Base-by-base conservation (phyloP, 2,113 vertebrate genomes). In the Pelobates fuscus region DNA sequence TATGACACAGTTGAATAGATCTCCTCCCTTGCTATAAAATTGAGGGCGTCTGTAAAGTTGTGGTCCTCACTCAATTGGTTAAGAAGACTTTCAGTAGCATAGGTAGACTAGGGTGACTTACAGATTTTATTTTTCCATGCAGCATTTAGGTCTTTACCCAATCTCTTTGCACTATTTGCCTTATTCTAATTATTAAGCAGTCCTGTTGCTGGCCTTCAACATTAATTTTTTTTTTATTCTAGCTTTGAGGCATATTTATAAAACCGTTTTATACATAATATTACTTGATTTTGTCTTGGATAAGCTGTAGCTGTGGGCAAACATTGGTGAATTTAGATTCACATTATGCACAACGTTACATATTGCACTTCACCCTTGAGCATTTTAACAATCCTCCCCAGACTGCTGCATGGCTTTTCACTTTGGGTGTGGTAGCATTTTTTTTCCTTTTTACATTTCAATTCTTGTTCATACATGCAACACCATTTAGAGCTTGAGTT, bases 381-480 rank as follows among this genome's bases (percentile, higher is more conserved):
- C 49, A 37, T 21, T 46, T 61, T 30, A 27, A 62, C 43, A 7
- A 14, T 6, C 60, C 60, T 21, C 32, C 5, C 14, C n/a, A 43
- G 27, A 24, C 2, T 21, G 25, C 21, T 32, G 29, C 23, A 10
- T 41, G 71, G 71, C 59, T 61, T 58, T 43, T 49, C 20, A 2
- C 25, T 21, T 41, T 54, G 71, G 71, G 61, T 43, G 71, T 44
- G 62, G 71, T 74, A 27, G 5, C 21, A 12, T 23, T 8, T 2
- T 44, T 58, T 70, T 23, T 29, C 37, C 37, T 17, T 57, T 61
- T 30, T 58, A 5, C 67, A 25, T 68, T 24, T 26, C 2, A n/a
- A 21, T 74, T 58, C 71, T 55, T 66, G 71, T 74, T 66, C 14
- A 26, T 74, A 66, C 71, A 14, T 21, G 71, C 25, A 64, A 0